Evolutionary conservation across 2,113 vertebrate species (phyloP), one percentile per base, ranked within the genome.

Genomic region (Corythoichthys intestinalis): DNA sequence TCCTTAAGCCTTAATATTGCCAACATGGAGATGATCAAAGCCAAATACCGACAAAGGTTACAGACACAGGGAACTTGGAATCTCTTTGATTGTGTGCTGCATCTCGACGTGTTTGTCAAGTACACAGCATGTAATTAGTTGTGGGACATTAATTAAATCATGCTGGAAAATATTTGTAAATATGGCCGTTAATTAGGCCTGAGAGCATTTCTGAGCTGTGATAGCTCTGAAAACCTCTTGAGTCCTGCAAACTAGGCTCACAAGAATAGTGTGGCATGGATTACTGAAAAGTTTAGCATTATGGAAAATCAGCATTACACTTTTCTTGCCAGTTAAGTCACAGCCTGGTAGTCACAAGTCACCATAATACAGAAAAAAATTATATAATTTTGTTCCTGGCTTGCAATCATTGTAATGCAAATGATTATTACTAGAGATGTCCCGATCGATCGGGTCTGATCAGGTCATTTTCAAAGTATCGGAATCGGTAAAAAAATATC

Each of bases 151-250:
- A 76, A 83, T 82, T 78, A 79, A 74, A 76, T 77, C 38, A 79
- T 65, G 66, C n/a, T 0, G 72, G 72, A 66, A 66, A 76, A 74
- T 74, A 63, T 74, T 67, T 77, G 72, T 28, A 80, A 83, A 82
- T 83, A 81, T 65, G 65, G 57, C 28, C 35, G 53, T 56, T 80
- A 87, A 86, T 87, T 80, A 86, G 74, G 71, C 63, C 68, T 73
- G 62, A 76, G 73, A 78, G 65, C 74, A 65, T 76, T 49, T 57
- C 1, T 78, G 72, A 72, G 66, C 77, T 69, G 65, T 57, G 66
- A 83, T 68, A 72, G 62, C 65, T 70, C 61, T 72, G 57, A 60
- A 74, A 73, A 72, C 47, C 72, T 73, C 65, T 66, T 57, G 75
- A 78, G 57, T 72, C 49, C 20, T 65, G 10, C 46, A 73, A 81